Evolutionary conservation across 2,888 invertebrate genomes (phyloP).

Genomic region (Oxystoma pomonae): DNA sequence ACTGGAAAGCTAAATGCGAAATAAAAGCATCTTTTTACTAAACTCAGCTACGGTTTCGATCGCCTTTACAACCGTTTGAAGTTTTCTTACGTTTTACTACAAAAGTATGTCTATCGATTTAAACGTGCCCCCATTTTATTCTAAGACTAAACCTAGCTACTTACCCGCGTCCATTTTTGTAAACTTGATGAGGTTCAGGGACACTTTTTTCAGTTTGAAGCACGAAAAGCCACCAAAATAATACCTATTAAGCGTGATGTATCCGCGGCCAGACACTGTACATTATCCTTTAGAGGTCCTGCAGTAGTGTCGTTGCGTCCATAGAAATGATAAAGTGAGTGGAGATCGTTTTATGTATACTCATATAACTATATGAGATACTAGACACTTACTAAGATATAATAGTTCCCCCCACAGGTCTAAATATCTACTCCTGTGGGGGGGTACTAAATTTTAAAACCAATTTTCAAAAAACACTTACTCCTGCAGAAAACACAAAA

Average conservation of each 20-base stretch:
- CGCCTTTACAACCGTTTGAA: not conserved
- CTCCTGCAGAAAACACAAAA: no score
- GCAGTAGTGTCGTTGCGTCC: constrained; percentile 41
- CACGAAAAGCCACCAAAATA: constrained; percentile 13
- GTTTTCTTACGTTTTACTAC: not conserved
- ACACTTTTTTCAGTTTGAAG: not conserved
- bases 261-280: constrained; percentile 35
- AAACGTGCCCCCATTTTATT: no score
- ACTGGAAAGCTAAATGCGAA: not conserved
- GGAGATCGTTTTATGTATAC: no score
- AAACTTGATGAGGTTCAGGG: not conserved
- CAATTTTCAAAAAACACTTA: no score
- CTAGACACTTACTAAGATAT: no score
- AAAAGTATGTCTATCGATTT: not conserved
- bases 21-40: not conserved
- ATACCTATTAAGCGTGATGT: constrained; percentile 22
- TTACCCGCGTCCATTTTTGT: not conserved
- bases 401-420: no score
- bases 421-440: no score
- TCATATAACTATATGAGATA: no score
- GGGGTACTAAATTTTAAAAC: no score
- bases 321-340: no score
- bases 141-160: no score
- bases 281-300: constrained; percentile 32
- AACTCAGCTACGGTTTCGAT: not conserved